Conservation (phyloP, 2,888 invertebrate species). For the Drosophila histrio region DNA sequence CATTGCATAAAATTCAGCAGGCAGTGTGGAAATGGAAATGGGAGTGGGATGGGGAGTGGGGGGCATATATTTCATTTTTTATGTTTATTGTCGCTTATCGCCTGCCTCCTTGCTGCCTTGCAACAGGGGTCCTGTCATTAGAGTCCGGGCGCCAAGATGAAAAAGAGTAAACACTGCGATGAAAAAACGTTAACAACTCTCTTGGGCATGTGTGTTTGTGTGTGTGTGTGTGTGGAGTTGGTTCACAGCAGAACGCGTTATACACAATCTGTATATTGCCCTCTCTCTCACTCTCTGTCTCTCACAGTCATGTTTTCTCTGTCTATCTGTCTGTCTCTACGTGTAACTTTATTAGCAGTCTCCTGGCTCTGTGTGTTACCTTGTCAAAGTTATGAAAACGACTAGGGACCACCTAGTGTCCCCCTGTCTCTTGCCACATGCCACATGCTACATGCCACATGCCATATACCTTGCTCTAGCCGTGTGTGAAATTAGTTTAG, state of each 20-base stretch:
- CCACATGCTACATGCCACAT: slow-evolving; percentile 3
- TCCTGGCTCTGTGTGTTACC: slow-evolving; percentile 60
- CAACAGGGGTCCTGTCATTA: slow-evolving; percentile 66
- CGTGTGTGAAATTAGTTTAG: slow-evolving; percentile 68
- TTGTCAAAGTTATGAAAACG: slow-evolving; percentile 77
- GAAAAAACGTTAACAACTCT: slow-evolving; percentile 80
- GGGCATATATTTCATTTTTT: slow-evolving; percentile 67
- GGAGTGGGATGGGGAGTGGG: neutral
- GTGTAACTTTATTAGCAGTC: slow-evolving; percentile 72
- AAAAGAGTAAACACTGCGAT: slow-evolving; percentile 75
- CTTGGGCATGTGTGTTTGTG: slow-evolving; percentile 55
- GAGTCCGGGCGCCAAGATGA: slow-evolving; percentile 71
- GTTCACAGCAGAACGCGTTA: slow-evolving; percentile 61
- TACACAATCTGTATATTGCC: slow-evolving; percentile 58
- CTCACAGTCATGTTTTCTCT: neutral
- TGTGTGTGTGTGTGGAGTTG: slow-evolving; percentile 16
- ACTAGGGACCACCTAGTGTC: slow-evolving; percentile 48
- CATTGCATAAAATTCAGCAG: slow-evolving; percentile 44
- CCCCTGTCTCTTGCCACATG: neutral
- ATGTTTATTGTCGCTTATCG: slow-evolving; percentile 79
- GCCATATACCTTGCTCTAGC: slow-evolving; percentile 26
- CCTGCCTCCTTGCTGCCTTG: slow-evolving; percentile 19
- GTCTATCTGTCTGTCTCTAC: slow-evolving; percentile 13
- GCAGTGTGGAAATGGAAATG: neutral
- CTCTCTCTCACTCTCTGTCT: neutral